phyloP scores from a whole-genome alignment of 2,888 invertebrate species.

The Eupithecia abbreviata region DNA sequence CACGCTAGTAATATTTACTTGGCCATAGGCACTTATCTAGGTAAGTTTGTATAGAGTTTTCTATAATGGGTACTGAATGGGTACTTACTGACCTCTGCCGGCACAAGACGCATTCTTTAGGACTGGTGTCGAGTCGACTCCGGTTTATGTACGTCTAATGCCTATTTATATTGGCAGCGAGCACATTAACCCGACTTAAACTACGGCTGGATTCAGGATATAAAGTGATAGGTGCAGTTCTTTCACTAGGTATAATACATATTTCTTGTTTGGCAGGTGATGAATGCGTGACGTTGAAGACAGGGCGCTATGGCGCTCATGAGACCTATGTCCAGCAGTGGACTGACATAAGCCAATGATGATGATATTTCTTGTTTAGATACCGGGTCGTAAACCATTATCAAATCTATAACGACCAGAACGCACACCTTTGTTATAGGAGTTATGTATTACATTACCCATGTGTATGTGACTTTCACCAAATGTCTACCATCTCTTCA shows the following conservation, averaged over 20 bases:
- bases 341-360: too few relatives aligned
- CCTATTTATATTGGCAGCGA: not conserved
- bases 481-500: not conserved
- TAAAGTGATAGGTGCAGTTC: not conserved
- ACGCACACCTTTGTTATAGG: too few relatives aligned
- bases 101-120: slow-evolving; percentile 2
- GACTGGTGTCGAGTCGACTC: not conserved
- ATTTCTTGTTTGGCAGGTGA: too few relatives aligned
- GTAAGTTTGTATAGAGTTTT: not conserved
- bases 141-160: not conserved
- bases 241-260: not conserved
- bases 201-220: not conserved
- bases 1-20: not conserved
- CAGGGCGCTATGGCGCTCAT: too few relatives aligned
- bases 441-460: too few relatives aligned
- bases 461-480: too few relatives aligned
- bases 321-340: too few relatives aligned
- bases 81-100: not conserved
- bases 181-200: slow-evolving; percentile 6
- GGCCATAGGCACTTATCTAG: too few relatives aligned
- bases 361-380: too few relatives aligned
- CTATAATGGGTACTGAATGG: not conserved
- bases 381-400: too few relatives aligned
- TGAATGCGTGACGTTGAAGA: too few relatives aligned
- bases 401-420: too few relatives aligned